Evolutionary conservation across 1,140 invertebrate species (phyloP).

Genomic region (Kradibia gibbosae): DNA sequence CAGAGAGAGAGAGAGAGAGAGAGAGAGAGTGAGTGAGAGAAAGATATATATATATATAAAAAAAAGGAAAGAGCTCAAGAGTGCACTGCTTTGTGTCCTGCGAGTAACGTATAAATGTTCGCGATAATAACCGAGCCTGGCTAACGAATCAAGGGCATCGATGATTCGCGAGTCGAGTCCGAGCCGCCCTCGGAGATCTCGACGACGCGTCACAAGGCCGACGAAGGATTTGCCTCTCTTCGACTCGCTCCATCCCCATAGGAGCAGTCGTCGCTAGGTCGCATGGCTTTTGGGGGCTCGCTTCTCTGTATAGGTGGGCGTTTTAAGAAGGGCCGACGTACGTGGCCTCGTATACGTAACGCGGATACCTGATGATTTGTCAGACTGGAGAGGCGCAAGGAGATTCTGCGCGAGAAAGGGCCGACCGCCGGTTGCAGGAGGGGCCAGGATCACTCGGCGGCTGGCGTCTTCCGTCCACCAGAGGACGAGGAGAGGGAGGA

Average conservation of each 20-base stretch:
- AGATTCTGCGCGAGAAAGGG: slow-evolving; percentile 63
- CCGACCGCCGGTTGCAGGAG: background rate
- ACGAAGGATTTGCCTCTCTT: slow-evolving; percentile 32
- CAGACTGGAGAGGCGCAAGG: slow-evolving; percentile 69
- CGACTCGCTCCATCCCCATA: background rate
- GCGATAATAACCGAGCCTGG: background rate
- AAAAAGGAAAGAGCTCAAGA: too few relatives aligned
- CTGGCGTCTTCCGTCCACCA: background rate
- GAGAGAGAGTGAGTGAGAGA: too few relatives aligned
- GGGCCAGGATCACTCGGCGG: background rate
- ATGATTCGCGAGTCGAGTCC: background rate
- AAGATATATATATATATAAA: too few relatives aligned
- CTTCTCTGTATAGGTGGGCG: slow-evolving; percentile 1
- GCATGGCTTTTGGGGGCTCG: slow-evolving; percentile 37
- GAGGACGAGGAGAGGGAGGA: background rate
- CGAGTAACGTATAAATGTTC: background rate
- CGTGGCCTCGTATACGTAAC: slow-evolving; percentile 53
- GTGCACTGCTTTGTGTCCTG: background rate
- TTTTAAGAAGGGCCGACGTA: too few relatives aligned
- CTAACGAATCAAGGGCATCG: background rate
- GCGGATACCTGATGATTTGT: slow-evolving; percentile 68
- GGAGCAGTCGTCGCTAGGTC: background rate
- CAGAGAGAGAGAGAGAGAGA: too few relatives aligned
- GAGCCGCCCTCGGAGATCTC: background rate
- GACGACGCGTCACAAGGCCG: background rate